Conservation (phyloP, 2,888 invertebrate species). For the Papilio gigon region DNA sequence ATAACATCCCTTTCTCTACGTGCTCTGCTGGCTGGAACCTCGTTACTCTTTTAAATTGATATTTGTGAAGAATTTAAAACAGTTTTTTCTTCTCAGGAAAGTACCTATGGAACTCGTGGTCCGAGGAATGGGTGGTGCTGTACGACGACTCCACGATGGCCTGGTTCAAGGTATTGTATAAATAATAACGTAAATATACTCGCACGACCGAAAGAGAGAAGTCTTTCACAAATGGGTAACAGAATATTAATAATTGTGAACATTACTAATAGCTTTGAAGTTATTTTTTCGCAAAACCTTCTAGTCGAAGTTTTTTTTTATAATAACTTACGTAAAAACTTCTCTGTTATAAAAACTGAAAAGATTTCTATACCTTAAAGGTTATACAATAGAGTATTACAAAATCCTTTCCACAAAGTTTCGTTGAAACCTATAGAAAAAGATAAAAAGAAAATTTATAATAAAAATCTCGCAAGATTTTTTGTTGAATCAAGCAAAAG, state of each 20-base stretch:
- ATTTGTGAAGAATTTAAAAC: not conserved
- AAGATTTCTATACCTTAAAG: conserved; percentile 4
- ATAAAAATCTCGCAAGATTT: conserved; percentile 4
- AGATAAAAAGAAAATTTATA: conserved; percentile 2
- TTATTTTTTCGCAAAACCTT: not conserved
- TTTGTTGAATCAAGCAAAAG: not conserved
- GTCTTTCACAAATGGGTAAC: not conserved
- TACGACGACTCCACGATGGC: conserved; percentile 93
- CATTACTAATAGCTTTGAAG: not conserved
- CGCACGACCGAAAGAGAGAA: no score
- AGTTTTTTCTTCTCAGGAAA: conserved; percentile 83
- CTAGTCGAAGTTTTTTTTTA: not conserved
- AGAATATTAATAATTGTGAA: not conserved
- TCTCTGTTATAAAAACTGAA: conserved; percentile 3
- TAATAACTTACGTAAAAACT: not conserved
- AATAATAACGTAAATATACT: not conserved
- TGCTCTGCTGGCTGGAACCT: no score
- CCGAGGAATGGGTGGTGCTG: conserved; percentile 91
- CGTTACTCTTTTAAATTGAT: not conserved
- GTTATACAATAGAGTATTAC: conserved; percentile 5
- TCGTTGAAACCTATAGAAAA: conserved; percentile 1
- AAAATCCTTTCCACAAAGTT: conserved; percentile 9
- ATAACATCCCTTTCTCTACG: no score
- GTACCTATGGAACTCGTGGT: conserved; percentile 91
- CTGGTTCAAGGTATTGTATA: conserved; percentile 87